Evolutionary conservation across 2,113 vertebrate species (phyloP).

Genomic region (Rhombomys opimus): DNA sequence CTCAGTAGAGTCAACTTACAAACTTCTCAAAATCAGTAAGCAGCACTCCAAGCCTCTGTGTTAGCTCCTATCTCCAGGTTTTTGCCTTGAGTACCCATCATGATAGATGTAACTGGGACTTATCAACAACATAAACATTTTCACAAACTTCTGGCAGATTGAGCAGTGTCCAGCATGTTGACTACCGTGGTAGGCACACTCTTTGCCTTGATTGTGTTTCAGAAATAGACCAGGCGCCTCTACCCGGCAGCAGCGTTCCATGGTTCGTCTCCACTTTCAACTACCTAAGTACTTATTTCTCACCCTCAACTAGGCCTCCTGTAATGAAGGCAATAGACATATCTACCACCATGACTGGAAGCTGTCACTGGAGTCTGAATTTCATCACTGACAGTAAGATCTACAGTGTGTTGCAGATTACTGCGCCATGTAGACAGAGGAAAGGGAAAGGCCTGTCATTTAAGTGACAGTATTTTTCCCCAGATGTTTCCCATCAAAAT

Average conservation of each 20-base stretch:
- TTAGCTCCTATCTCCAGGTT: neutral
- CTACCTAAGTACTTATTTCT: neutral
- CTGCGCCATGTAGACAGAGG: neutral
- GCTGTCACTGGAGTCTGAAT: neutral
- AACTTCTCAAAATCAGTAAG: neutral
- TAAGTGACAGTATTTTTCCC: neutral
- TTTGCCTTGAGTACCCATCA: neutral
- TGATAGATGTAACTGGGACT: neutral
- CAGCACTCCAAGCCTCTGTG: neutral
- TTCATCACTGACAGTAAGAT: neutral
- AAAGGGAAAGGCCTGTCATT: neutral
- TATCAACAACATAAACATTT: neutral
- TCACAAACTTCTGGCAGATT: neutral
- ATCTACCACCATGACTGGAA: neutral
- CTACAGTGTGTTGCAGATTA: neutral
- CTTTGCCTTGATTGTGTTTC: neutral
- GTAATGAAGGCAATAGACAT: neutral
- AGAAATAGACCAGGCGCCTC: neutral
- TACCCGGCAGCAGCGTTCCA: neutral
- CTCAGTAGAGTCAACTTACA: neutral
- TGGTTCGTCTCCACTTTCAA: neutral
- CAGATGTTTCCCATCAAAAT: neutral
- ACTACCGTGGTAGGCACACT: too few relatives aligned
- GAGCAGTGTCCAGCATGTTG: neutral
- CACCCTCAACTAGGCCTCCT: neutral